Percentiles rank a stretch among this genome's conserved stretches.
Evolutionary conservation across 2,113 vertebrate genomes (phyloP).

Genomic region (Notechis scutatus): DNA sequence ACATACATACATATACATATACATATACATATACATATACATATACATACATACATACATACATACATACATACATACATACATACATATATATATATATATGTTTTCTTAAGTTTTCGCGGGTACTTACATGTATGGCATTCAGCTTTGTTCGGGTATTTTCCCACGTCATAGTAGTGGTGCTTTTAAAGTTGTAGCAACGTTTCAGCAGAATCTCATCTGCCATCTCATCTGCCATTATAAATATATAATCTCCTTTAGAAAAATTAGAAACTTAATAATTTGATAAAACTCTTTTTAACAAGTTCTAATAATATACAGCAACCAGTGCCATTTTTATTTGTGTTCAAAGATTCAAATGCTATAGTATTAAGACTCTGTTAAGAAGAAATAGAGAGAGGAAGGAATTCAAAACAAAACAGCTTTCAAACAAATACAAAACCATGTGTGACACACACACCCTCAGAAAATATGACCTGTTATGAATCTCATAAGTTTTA

Average conservation of each 20-base stretch:
- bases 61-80: too few relatives aligned
- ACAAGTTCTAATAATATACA: conserved; percentile 28
- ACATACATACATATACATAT: conserved; percentile 25
- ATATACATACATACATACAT: too few relatives aligned
- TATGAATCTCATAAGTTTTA: conserved; percentile 65
- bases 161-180: too few relatives aligned
- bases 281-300: not conserved
- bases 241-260: conserved; percentile 29
- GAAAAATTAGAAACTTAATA: conserved; percentile 9
- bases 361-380: conserved; percentile 37
- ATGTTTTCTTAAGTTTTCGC: too few relatives aligned
- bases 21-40: too few relatives aligned
- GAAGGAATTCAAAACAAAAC: conserved; percentile 21
- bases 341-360: conserved; percentile 15
- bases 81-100: too few relatives aligned
- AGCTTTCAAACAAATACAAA: conserved; percentile 50
- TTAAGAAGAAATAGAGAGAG: conserved; percentile 54
- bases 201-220: too few relatives aligned
- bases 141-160: too few relatives aligned
- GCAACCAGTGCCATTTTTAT: conserved; percentile 17
- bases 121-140: too few relatives aligned
- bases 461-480: conserved; percentile 56
- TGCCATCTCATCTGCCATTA: too few relatives aligned
- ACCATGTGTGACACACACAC: conserved; percentile 20
- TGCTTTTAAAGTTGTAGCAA: too few relatives aligned